A percentile compares a stretch with the other conserved stretches of the same genome.
phyloP scores from a whole-genome alignment of 2,113 vertebrate genomes.

The Ceratotherium simum region DNA sequence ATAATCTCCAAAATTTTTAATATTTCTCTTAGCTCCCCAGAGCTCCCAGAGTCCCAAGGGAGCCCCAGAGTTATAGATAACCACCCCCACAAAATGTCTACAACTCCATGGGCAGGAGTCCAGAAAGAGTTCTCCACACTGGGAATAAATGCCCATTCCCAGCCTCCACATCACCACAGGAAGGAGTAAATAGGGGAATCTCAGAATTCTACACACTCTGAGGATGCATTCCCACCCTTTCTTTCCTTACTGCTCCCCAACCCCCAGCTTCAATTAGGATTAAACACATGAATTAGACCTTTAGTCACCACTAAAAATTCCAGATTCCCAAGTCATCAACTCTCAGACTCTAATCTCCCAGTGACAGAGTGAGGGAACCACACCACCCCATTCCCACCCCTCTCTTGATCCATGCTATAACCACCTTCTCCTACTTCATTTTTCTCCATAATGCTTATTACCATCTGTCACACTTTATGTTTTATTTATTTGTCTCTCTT shows the following conservation, averaged over 20 bases:
- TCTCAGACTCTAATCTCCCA: background rate
- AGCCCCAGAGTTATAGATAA: background rate
- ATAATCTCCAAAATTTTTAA: background rate
- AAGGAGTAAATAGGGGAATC: background rate
- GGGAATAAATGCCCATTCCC: background rate
- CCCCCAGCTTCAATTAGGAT: background rate
- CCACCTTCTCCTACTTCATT: background rate
- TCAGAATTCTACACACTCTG: background rate
- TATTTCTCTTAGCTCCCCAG: background rate
- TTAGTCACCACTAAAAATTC: background rate
- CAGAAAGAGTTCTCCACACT: background rate
- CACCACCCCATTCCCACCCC: fast-evolving
- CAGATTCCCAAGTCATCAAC: background rate
- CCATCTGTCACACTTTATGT: background rate
- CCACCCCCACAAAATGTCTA: background rate
- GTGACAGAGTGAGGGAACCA: background rate
- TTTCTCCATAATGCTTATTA: background rate
- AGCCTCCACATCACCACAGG: background rate
- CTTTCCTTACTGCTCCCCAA: background rate
- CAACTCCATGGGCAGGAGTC: background rate
- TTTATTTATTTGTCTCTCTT: conserved; percentile 11
- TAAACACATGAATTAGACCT: background rate
- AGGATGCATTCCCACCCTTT: background rate
- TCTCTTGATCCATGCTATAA: background rate
- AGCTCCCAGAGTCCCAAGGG: background rate